Conservation (phyloP, 35 echinoderm and acorn worm species). For the Heliocidaris erythrogramma region DNA sequence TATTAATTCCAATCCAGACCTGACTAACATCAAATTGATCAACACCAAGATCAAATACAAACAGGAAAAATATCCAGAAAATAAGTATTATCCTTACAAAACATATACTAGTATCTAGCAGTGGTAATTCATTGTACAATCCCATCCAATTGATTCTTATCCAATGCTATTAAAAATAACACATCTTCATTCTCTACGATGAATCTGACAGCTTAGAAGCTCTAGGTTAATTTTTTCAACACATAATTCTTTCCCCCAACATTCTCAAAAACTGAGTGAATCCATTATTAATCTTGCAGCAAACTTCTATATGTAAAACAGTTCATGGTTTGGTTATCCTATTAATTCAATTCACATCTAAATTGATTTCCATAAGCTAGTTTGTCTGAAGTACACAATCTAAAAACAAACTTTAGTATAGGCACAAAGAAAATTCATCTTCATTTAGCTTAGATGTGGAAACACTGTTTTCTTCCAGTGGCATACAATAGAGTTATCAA, state of each 20-base stretch:
- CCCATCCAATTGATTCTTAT: not conserved
- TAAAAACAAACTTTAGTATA: not conserved
- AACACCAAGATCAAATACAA: not conserved
- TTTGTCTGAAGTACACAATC: no score
- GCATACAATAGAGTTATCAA: no score
- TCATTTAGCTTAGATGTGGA: no score
- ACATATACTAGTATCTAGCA: conserved; percentile 18
- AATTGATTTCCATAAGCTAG: not conserved
- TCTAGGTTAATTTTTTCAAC: not conserved
- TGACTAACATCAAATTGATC: not conserved
- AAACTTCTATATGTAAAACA: not conserved
- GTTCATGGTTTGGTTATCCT: not conserved
- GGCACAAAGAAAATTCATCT: not conserved
- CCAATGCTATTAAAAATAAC: not conserved
- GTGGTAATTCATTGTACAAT: not conserved
- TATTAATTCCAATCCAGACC: not conserved
- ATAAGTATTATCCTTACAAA: not conserved
- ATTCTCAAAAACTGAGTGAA: not conserved
- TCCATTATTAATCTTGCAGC: not conserved
- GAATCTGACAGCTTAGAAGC: not conserved
- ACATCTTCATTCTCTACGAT: not conserved
- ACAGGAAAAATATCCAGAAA: not conserved
- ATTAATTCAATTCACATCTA: not conserved
- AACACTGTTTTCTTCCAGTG: no score
- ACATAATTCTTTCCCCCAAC: not conserved